Percentiles rank a stretch among this genome's conserved stretches.
Evolutionary conservation across 2,797 vertebrate species (phyloP).

Genomic region (Karalla daura): DNA sequence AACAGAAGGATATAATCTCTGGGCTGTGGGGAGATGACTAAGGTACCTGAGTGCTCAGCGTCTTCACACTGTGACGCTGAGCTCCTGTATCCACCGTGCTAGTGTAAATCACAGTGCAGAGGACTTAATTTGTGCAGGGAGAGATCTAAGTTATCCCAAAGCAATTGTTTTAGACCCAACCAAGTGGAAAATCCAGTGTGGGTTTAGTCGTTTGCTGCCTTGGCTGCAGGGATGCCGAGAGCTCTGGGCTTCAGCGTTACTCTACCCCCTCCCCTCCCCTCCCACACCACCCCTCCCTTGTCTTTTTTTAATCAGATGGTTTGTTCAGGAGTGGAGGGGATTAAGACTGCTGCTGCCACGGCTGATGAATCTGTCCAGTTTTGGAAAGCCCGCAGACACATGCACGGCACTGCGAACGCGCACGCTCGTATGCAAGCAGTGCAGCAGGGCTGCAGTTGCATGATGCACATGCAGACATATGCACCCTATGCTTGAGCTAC

Average conservation of each 20-base stretch:
- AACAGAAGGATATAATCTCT: background rate
- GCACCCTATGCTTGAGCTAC: too few relatives aligned
- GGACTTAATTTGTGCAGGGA: slow-evolving; percentile 64
- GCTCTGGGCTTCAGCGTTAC: slow-evolving; percentile 55
- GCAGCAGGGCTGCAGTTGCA: background rate
- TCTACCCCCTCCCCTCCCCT: slow-evolving; percentile 40
- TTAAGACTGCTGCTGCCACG: slow-evolving; percentile 64
- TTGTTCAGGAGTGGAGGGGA: slow-evolving; percentile 73
- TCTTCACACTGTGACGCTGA: slow-evolving; percentile 2
- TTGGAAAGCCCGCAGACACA: slow-evolving; percentile 52
- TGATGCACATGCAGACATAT: slow-evolving; percentile 9
- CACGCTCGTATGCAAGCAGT: background rate
- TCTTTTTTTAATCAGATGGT: slow-evolving; percentile 79
- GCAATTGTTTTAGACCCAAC: slow-evolving; percentile 80
- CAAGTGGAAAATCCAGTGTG: slow-evolving; percentile 79
- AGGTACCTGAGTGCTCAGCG: background rate
- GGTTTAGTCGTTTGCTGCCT: slow-evolving; percentile 73
- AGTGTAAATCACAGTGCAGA: slow-evolving; percentile 52
- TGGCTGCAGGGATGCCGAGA: slow-evolving; percentile 63
- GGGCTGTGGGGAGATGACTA: background rate
- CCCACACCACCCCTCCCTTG: too few relatives aligned
- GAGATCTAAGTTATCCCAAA: slow-evolving; percentile 79
- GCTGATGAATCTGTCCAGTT: slow-evolving; percentile 67
- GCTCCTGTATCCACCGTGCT: slow-evolving; percentile 23
- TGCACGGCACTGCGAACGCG: too few relatives aligned